Evolutionary conservation across 37 sponge, comb jelly and placozoan genomes (phyloP), one percentile per base, ranked within the genome.

Genomic region (Theonella swinhoei): DNA sequence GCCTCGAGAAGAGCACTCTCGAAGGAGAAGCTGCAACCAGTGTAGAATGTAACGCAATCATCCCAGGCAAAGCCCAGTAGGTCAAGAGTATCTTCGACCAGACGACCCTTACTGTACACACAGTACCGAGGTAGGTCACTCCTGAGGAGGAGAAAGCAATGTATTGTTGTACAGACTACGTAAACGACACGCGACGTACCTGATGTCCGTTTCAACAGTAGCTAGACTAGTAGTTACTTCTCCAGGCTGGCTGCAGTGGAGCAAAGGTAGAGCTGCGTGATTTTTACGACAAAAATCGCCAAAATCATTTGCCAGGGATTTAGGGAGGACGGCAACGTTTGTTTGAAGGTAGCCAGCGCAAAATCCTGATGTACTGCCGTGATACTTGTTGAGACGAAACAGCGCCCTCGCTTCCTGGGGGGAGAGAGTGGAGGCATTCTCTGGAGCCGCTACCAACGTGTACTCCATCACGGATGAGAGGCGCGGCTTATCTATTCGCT

Each of bases 11-110:
- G 74, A 1, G 75, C 86, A 8, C 73, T 33, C 37, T 98, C 96
- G 54, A 95, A 98, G 0, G 94, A 86, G 81, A 85, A 98, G 75
- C 92, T 91, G 67, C 98, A 98, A 62, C 98, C 98, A 23, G 91
- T n/a, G 60, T 95, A 93, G 85, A 98, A 98, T 22, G 91, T 78
- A 28, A 93, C 94, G 28, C 42, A 39, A 64, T 91, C 86, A 24
- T 75, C 85, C 94, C 97, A 94, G 23, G 75, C 64, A 67, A 89
- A 86, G 17, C 80, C 82, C 28, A 75, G 20, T 24, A 92, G 81
- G 72, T 83, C 80, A 23, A 77, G 58, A 31, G 72, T 35, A 36
- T 83, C 83, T 14, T 81, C 87, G 54, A 75, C 81, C 7, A 80
- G 41, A 9, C 71, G 39, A 2, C 92, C 97, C 3, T 86, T 68